phyloP scores from a whole-genome alignment of 2,888 invertebrate species.

The Yponomeuta malinellus region DNA sequence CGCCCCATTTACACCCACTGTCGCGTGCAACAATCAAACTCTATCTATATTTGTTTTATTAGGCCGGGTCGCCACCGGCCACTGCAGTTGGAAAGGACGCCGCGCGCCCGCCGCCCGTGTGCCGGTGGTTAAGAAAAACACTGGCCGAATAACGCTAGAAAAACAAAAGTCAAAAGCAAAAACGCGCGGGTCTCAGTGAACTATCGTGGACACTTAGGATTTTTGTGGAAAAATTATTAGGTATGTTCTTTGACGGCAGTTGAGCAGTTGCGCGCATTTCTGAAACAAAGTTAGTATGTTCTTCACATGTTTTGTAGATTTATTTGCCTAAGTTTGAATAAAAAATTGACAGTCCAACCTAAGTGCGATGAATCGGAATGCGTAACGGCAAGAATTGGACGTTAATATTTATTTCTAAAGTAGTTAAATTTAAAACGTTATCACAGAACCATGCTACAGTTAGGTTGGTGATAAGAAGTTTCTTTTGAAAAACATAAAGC shows the following conservation, averaged over 20 bases:
- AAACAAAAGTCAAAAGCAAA: not conserved
- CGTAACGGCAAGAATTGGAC: not conserved
- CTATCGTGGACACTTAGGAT: not conserved
- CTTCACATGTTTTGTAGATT: not conserved
- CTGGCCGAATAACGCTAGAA: not conserved
- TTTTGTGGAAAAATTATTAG: not conserved
- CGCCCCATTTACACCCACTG: not conserved
- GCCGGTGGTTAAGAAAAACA: not conserved
- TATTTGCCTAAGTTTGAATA: not conserved
- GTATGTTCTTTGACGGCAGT: not conserved
- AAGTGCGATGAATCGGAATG: not conserved
- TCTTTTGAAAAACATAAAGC: not conserved
- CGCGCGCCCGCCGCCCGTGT: not conserved
- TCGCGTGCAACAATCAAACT: constrained; percentile 10
- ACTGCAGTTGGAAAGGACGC: not conserved
- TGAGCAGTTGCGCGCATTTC: not conserved
- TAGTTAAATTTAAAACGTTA: not conserved
- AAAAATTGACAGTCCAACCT: not conserved
- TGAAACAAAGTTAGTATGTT: constrained; percentile 2
- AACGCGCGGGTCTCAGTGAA: not conserved
- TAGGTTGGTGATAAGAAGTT: not conserved
- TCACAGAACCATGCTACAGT: not conserved
- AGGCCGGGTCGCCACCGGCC: constrained; percentile 8
- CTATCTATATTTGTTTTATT: constrained; percentile 13
- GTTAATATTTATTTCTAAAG: not conserved